These are phyloP conservation scores for Dermochelys coriacea DNA, from an alignment of 2,797 vertebrate genomes.

Conservation along the genomic window DNA sequence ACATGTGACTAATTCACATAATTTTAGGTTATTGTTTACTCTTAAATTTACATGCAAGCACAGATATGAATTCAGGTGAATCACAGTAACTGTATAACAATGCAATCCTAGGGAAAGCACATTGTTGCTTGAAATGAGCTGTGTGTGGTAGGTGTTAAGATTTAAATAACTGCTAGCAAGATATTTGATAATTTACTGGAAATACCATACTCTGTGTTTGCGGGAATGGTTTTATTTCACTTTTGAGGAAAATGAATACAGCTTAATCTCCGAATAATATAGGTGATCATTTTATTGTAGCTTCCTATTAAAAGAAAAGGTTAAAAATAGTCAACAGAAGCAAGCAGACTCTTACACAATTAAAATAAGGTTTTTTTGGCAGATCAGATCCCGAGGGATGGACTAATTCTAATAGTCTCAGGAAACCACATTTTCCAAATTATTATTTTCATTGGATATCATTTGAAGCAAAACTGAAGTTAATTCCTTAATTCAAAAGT, in stretches of 20 bases:
- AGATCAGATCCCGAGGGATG: not conserved
- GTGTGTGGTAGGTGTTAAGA: not conserved
- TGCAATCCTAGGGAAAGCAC: not conserved
- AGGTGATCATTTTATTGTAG: not conserved
- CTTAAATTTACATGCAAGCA: not conserved
- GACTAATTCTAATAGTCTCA: not conserved
- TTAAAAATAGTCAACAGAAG: not conserved
- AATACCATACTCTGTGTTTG: not conserved
- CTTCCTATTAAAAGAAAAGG: not conserved
- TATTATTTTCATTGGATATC: not conserved
- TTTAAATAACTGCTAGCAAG: not conserved
- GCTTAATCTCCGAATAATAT: not conserved
- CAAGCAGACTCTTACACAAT: not conserved
- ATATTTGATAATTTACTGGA: not conserved
- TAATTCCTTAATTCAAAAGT: not conserved
- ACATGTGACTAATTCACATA: not conserved
- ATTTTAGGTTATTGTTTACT: not conserved
- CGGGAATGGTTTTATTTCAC: not conserved
- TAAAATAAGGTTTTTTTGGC: not conserved
- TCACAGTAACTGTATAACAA: not conserved
- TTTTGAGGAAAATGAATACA: not conserved
- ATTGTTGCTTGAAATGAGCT: not conserved
- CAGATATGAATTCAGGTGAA: not conserved
- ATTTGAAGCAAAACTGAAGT: not conserved
- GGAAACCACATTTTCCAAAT: not conserved